Base-by-base conservation (phyloP, 2,113 vertebrate genomes). In the Phrynocephalus versicolor region DNA sequence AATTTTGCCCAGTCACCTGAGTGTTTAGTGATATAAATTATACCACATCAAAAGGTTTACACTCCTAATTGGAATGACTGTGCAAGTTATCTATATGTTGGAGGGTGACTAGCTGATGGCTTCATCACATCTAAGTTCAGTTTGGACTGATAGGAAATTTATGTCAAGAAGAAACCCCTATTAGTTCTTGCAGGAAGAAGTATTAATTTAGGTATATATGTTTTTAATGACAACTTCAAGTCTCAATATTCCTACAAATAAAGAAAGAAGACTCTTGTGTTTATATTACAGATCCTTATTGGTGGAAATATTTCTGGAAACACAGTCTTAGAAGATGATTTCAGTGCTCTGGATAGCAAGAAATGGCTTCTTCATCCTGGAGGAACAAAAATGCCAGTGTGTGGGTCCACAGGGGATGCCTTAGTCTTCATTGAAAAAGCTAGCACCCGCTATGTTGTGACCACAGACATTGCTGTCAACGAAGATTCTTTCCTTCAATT, bases 371-470 rank as follows among this genome's bases (percentile, higher is more conserved):
- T 99, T 35, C 98, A 99, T 92, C 99, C 99, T 0, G 98, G 99
- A 19, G 98, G 98, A 55, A 99, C 98, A 35, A 97, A 98, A 67
- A 99, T 99, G 98, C 98, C 99, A 0, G 98, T 99, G 78, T 99
- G 99, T 60, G 98, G 98, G 62, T 99, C 99, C 3, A 95, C 96
- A 0, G 98, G 99, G 1, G 97, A 98, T 18, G 98, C 98, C 18
- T 97, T 99, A 27, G 99, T 99, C 71, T 99, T 99, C 93, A 99
- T 99, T 4, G 98, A 99, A 92, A 99, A 99, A 93, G 98, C 99
- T 45, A 99, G 97, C 95, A 99, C 97, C 14, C 98, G 99, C 83
- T 99, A 99, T 0, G 98, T 98, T 51, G 97, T 99, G 75, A 98
- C 97, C 90, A 99, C 98, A 2, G 99, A 99, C 90, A 97, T 99